phyloP scores from a whole-genome alignment of 1,140 invertebrate genomes.

The Pogonus chalceus region DNA sequence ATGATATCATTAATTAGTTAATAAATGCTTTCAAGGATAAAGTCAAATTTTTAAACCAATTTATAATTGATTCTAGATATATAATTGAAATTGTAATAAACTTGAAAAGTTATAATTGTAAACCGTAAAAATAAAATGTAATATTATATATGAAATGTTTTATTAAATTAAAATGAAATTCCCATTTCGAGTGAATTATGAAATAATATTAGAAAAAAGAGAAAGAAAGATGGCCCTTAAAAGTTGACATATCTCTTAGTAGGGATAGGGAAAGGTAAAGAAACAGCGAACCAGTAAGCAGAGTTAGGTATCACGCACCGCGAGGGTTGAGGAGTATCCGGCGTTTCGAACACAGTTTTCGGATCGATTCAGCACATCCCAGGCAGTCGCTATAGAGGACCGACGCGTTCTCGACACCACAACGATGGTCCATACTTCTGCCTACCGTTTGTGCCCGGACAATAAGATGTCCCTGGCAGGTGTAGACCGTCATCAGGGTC shows the following conservation, averaged over 20 bases:
- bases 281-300: not conserved
- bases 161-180: too few species aligned
- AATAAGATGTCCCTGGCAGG: not conserved
- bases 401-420: not conserved
- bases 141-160: too few species aligned
- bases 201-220: too few species aligned
- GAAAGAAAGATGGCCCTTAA: too few species aligned
- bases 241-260: not conserved
- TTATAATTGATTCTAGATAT: too few species aligned
- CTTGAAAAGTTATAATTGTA: too few species aligned
- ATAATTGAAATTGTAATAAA: too few species aligned
- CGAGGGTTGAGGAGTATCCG: not conserved
- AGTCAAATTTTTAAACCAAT: too few species aligned
- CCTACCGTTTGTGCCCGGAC: not conserved
- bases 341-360: constrained; percentile 2
- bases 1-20: too few species aligned
- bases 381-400: not conserved
- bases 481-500: not conserved
- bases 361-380: constrained; percentile 5
- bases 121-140: too few species aligned
- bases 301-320: not conserved
- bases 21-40: too few species aligned
- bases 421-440: not conserved
- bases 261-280: not conserved
- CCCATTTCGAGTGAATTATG: too few species aligned